These are phyloP conservation scores for Achatina immaculata DNA, from an alignment of 1,140 invertebrate genomes.

Conservation along the genomic window DNA sequence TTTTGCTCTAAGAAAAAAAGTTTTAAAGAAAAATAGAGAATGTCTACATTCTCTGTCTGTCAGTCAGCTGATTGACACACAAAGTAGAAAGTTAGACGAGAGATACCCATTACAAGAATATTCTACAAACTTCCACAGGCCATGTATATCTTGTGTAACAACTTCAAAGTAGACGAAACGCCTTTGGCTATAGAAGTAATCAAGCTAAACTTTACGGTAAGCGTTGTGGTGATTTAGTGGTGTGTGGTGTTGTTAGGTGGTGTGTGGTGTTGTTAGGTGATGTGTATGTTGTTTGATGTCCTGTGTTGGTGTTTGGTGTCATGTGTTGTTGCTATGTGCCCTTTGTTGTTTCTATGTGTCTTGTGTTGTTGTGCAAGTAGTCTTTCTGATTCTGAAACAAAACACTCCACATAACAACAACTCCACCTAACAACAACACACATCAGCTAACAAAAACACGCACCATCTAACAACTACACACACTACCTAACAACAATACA, in stretches of 20 bases:
- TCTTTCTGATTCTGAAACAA: too few species aligned
- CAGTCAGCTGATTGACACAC: not conserved
- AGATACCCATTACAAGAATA: not conserved
- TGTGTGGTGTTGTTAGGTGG: not conserved
- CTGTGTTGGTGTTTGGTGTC: too few species aligned
- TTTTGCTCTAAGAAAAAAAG: too few species aligned
- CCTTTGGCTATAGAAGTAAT: conserved; percentile 18
- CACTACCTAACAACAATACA: not conserved
- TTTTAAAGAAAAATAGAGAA: too few species aligned
- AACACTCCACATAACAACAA: too few species aligned
- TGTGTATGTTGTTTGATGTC: too few species aligned
- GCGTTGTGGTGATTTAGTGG: not conserved
- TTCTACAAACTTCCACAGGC: not conserved
- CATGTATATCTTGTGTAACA: not conserved
- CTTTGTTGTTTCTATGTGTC: too few species aligned
- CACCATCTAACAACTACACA: too few species aligned
- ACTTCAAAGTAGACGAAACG: not conserved
- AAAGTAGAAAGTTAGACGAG: not conserved
- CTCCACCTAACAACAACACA: too few species aligned
- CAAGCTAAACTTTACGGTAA: conserved; percentile 23
- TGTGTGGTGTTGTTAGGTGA: not conserved
- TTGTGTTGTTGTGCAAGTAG: too few species aligned
- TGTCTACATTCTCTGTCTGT: not conserved
- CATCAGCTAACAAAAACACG: too few species aligned
- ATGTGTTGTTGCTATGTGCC: too few species aligned